Base-by-base conservation (phyloP, 2,797 vertebrate genomes). In the Ptychadena robeensis region DNA sequence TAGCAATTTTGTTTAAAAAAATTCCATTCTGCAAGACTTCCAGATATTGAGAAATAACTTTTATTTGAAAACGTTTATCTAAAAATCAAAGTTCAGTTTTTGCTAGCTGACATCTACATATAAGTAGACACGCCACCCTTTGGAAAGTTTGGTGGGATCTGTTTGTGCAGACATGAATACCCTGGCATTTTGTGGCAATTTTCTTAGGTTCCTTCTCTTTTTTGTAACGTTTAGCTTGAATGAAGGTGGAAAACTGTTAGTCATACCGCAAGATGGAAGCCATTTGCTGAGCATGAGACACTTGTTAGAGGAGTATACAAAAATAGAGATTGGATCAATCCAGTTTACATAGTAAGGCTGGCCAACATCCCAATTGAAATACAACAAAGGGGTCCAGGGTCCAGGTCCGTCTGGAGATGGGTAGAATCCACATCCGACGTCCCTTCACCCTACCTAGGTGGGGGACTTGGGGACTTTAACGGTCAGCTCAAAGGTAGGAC, bases 201-300 rank as follows among this genome's bases (percentile, higher is more conserved):
- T 28, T 12, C 9, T 61, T 61, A 67, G 87, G 82, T 28, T 68
- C 57, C 22, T 68, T 25, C 14, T 67, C 9, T 27, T 11, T 68
- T 66, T 67, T 10, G 64, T 4, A 4, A 28, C 25, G 28, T 28
- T 61, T 28, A 12, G 59, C 27, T 9, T 28, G 25, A 61, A 25
- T 72, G 67, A 64, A 10, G 85, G 82, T 0, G 88, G 89, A 74
- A 95, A 93, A 30, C 72, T 98, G 37, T 87, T 97, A 81, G 91
- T 96, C 82, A 14, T 97, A 8, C 96, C 94, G 0, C 32, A 88
- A 35, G 96, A 96, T 0, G 95, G 96, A 64, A 97, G 97, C 85
- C 97, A 96, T 48, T 98, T 96, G 96, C 82, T 95, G 9, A 95
- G 92, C 8, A 77, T 96, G 14, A 92, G 89, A 0, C 80, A 91